Base-by-base conservation (phyloP, 2,113 vertebrate genomes). In the Takifugu flavidus region DNA sequence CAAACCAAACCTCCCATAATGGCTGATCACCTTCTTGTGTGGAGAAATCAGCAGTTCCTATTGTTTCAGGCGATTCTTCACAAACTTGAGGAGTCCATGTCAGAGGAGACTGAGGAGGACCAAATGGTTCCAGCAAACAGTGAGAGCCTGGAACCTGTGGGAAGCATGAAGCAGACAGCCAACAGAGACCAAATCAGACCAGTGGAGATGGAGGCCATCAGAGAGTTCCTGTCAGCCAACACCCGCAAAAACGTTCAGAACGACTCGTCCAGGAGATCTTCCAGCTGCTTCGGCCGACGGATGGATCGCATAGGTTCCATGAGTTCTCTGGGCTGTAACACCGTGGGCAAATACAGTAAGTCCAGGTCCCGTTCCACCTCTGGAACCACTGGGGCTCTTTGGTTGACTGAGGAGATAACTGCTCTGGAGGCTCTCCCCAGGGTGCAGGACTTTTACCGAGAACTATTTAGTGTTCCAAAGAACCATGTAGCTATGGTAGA, bases 301-400 rank as follows among this genome's bases (percentile, higher is more conserved):
- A 86, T 98, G 62, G 95, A 98, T 49, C 79, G 93, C 28, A 98
- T 98, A 0, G 92, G 91, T 12, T 91, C 90, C n/a, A 80, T 89
- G 81, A 95, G 92, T 0, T 86, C 92, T 6, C 87, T 97, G 85
- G 96, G 95, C 0, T 99, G 97, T 73, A 91, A 89, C 45, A 89
- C 84, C 1, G 74, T 83, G 0, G 79, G 88, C 34, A 87, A 62
- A 72, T 74, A 73, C 54, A 89, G 91, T 92, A 74, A 84, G 90
- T 89, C 29, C 10, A 56, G 7, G 39, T 89, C 29, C 10, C 53
- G 7, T 44, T 14, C 42, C 12, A 27, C 5, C n/a, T 15, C 25
- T 15, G 26, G 13, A 27, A 3, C 6, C 13, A 49, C 14, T 49
- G n/a, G 47, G n/a, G 4, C 14, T 14, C 13, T 5, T 4, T 49